Evolutionary conservation across 2,113 vertebrate species (phyloP).

Genomic region (Struthio camelus): DNA sequence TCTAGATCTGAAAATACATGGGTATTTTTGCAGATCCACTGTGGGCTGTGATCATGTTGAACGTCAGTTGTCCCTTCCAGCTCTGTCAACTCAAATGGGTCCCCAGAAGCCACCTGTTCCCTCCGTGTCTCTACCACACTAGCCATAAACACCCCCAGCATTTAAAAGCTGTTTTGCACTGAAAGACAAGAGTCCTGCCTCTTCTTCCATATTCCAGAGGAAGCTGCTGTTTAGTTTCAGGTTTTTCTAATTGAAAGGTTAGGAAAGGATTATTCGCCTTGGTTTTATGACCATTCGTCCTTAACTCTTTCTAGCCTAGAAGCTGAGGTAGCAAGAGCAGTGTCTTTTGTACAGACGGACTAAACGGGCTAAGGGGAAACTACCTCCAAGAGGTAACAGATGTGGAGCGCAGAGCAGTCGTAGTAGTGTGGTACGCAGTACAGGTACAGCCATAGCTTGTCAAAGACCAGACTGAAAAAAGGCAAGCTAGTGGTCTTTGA

Average conservation of each 20-base stretch:
- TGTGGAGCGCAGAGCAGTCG: background rate
- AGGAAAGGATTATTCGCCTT: background rate
- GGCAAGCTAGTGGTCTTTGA: background rate
- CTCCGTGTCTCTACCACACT: background rate
- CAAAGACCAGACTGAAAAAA: background rate
- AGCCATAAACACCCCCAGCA: background rate
- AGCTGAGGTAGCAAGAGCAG: background rate
- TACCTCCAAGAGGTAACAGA: background rate
- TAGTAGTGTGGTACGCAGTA: background rate
- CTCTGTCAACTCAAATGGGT: background rate
- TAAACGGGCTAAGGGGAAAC: background rate
- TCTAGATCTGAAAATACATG: background rate
- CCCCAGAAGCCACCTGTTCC: background rate
- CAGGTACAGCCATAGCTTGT: background rate
- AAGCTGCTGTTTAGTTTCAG: background rate
- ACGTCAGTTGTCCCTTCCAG: background rate
- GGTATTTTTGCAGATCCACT: background rate
- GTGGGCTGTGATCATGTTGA: background rate
- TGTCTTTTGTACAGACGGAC: fast-evolving
- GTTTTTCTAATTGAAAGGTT: background rate
- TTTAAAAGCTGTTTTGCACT: background rate
- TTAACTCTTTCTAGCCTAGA: background rate
- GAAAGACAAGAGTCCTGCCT: background rate
- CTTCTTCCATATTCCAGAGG: fast-evolving
- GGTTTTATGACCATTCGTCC: background rate